Evolutionary conservation across 2,797 vertebrate species (phyloP), one percentile per base, ranked within the genome.

Genomic region (Typhlichthys eigenmanni): DNA sequence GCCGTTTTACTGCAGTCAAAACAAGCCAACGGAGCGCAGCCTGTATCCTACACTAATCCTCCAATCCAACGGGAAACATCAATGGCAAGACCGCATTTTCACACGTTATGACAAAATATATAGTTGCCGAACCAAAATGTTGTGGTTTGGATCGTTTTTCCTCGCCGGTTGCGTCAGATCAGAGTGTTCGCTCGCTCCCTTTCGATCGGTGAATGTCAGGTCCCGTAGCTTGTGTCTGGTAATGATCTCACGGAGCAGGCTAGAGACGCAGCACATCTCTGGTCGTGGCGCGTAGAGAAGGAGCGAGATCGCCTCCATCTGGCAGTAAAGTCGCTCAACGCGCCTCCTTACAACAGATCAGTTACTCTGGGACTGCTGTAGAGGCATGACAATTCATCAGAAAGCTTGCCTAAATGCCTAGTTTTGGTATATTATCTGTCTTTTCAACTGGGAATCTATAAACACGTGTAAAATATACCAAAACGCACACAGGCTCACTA

Each of bases 211-310:
- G 89, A 86, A 86, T 89, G 85, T 88, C 88, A 88, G 91, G 88
- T 90, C 89, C 87, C 75, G 85, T 81, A 89, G 92, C 84, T 80
- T 84, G 83, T 85, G 88, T 89, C 88, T 92, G 84, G 87, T 92
- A 89, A 89, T 91, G 91, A 92, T 92, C 91, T 90, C 89, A 87
- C 86, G 81, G 86, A 86, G 82, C 87, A 86, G 88, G 85, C 88
- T 88, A 85, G 76, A 69, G 60, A 68, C 62, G 66, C 76, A 47
- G 60, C 61, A 55, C 6, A 62, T 83, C 84, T 76, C 19, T 72
- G 79, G 72, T 74, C 29, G 80, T 76, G 64, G 79, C 63, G 80
- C 77, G 68, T 60, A 77, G 83, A 83, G 82, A 85, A 88, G 86
- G 89, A 83, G 80, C 86, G 85, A 82, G 85, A 88, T 80, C 88